Percentiles rank a stretch among this genome's conserved stretches.
Evolutionary conservation across 2,797 vertebrate genomes (phyloP).

Genomic region (Hippocampus kuda): DNA sequence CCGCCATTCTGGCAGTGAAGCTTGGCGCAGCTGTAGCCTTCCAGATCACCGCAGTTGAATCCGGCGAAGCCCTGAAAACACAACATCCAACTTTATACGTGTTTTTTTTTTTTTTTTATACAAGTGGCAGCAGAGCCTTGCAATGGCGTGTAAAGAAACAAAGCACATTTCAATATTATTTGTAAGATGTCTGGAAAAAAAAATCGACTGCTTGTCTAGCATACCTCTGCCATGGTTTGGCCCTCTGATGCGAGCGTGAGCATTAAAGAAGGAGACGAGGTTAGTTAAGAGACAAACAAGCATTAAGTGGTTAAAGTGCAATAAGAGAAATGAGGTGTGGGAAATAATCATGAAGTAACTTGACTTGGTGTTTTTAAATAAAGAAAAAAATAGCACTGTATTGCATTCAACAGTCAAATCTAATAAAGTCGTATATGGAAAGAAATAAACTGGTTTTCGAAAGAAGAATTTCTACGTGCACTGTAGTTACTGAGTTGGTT

Average conservation of each 20-base stretch:
- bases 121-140: not conserved
- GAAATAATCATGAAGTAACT: not conserved
- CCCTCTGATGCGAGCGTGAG: conserved; percentile 63
- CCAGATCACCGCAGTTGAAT: conserved; percentile 72
- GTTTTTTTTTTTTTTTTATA: not conserved
- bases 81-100: not conserved
- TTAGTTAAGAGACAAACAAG: conserved; percentile 46
- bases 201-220: conserved; percentile 16
- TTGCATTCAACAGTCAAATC: no score
- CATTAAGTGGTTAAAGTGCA: conserved; percentile 1
- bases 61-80: conserved; percentile 76
- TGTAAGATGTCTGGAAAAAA: not conserved
- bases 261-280: conserved; percentile 49
- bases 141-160: not conserved
- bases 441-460: no score
- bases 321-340: not conserved
- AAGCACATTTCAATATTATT: not conserved
- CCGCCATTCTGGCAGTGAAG: conserved; percentile 79
- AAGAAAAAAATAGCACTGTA: not conserved
- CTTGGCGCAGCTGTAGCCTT: conserved; percentile 72
- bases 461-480: no score
- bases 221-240: conserved; percentile 63
- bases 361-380: not conserved
- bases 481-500: no score
- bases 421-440: no score